These are phyloP conservation scores for Drosophila sechellia DNA, from an alignment of 1,140 invertebrate species.

Conservation along the genomic window DNA sequence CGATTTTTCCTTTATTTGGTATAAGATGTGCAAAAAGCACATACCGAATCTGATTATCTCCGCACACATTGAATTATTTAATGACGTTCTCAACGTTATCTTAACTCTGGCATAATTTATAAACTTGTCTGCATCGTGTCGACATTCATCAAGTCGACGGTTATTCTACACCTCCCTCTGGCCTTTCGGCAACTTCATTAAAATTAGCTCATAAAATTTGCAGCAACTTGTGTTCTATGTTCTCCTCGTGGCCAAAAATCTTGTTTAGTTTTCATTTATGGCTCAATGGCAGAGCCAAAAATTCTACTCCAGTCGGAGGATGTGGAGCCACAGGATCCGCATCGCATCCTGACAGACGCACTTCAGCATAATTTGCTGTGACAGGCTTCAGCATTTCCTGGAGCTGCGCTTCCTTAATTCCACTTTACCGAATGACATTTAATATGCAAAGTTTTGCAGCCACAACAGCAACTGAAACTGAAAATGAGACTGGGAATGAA, in stretches of 20 bases:
- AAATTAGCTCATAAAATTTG: constrained; percentile 82
- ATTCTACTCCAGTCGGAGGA: constrained; percentile 29
- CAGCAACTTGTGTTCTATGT: constrained; percentile 46
- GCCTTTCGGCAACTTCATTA: constrained; percentile 69
- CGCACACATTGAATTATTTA: constrained; percentile 42
- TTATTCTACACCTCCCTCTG: not conserved
- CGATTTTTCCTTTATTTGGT: not conserved
- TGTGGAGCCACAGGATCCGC: constrained; percentile 60
- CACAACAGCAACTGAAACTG: constrained; percentile 1
- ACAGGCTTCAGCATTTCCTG: constrained; percentile 68
- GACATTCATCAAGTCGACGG: constrained; percentile 69
- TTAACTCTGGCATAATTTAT: constrained; percentile 69
- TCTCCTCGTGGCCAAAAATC: constrained; percentile 56
- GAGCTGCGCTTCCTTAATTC: constrained; percentile 68
- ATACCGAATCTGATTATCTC: constrained; percentile 32
- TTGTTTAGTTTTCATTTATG: constrained; percentile 83
- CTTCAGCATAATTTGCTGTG: constrained; percentile 80
- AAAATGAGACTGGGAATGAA: not conserved
- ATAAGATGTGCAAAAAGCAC: not conserved
- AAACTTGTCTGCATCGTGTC: constrained; percentile 71
- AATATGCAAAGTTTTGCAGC: constrained; percentile 77
- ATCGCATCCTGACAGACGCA: constrained; percentile 73
- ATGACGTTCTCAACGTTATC: constrained; percentile 22
- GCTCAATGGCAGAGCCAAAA: constrained; percentile 63
- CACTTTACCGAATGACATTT: constrained; percentile 81